Evolutionary conservation across 2,797 vertebrate species (phyloP).

Genomic region (Limosa lapponica): DNA sequence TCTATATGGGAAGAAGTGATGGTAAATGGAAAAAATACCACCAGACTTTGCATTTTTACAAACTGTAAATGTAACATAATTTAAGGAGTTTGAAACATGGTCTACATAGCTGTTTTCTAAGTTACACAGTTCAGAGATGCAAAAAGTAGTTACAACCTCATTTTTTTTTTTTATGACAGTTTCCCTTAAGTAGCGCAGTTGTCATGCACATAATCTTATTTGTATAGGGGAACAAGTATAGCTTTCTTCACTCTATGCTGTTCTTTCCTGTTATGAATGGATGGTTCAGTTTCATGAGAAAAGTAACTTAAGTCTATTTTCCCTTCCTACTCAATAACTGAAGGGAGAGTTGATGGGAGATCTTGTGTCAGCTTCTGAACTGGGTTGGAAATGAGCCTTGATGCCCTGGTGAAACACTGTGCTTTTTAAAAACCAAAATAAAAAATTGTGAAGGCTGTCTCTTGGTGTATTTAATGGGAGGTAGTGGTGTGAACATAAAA

Average conservation of each 20-base stretch:
- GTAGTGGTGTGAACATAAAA: neutral
- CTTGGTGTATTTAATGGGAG: neutral
- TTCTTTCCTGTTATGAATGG: neutral
- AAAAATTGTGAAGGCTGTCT: neutral
- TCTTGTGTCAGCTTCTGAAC: neutral
- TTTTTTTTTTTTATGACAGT: neutral
- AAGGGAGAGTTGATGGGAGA: neutral
- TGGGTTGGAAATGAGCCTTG: neutral
- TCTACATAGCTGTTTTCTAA: neutral
- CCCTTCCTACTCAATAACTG: neutral
- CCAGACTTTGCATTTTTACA: neutral
- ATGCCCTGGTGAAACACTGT: neutral
- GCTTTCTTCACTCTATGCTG: neutral
- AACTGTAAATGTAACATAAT: neutral
- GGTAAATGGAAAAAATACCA: neutral
- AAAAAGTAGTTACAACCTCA: neutral
- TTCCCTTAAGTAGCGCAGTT: neutral
- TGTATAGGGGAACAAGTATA: neutral
- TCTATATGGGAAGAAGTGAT: neutral
- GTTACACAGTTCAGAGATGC: neutral
- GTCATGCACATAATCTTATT: neutral
- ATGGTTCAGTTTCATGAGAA: neutral
- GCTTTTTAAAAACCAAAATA: neutral
- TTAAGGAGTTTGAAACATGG: neutral
- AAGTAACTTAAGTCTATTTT: neutral